phyloP scores from a whole-genome alignment of 1,140 invertebrate genomes.

The Euwallacea similis region DNA sequence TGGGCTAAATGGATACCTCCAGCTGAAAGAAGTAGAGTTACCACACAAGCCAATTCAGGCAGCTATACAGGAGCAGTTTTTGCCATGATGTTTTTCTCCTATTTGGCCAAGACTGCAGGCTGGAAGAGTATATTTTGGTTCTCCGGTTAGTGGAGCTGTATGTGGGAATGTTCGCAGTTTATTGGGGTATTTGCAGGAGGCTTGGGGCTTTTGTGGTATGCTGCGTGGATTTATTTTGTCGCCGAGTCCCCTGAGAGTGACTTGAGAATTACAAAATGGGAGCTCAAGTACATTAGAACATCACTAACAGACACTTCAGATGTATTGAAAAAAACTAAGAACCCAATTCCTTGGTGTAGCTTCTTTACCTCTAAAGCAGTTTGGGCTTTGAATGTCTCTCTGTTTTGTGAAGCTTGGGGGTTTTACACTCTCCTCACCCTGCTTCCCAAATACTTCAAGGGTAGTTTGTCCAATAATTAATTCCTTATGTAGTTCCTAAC shows the following conservation, averaged over 20 bases:
- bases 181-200: no score
- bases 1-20: constrained; percentile 37
- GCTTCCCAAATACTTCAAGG: constrained; percentile 33
- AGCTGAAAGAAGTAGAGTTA: constrained; percentile 19
- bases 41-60: constrained; percentile 20
- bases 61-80: constrained; percentile 28
- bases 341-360: constrained; percentile 1
- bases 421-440: constrained; percentile 23
- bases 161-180: not conserved
- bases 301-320: not conserved
- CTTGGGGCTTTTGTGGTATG: constrained; percentile 19
- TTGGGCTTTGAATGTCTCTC: constrained; percentile 19
- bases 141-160: no score
- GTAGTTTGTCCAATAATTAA: constrained; percentile 11
- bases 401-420: constrained; percentile 32
- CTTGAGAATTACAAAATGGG: constrained; percentile 6
- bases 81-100: constrained; percentile 31
- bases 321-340: not conserved
- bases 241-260: constrained; percentile 19
- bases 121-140: constrained; percentile 35
- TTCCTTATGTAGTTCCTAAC: not conserved
- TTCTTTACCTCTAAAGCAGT: constrained; percentile 20
- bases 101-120: constrained; percentile 19
- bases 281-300: constrained; percentile 32
- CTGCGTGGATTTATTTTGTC: constrained; percentile 8